Evolutionary conservation across 2,113 vertebrate species (phyloP), one percentile per base, ranked within the genome.

Genomic region (Archilochus colubris): DNA sequence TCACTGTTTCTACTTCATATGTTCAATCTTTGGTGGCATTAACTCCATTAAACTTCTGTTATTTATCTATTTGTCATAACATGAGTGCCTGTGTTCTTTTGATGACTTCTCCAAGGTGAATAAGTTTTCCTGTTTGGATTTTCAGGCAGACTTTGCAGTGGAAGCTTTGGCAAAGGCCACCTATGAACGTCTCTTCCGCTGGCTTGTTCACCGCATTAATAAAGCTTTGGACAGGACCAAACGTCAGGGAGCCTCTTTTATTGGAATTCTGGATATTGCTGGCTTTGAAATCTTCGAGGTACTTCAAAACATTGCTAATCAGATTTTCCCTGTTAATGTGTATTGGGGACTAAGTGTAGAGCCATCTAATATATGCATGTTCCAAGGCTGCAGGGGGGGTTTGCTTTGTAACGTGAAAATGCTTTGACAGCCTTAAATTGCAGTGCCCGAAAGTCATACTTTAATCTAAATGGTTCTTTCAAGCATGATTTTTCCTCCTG

Each of bases 281-380:
- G 99, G 99, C 31, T 99, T 99, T 94, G 99, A 99, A 89, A 99
- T 99, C 94, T 99, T 99, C 24, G 99, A 99, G 98, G 99, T 99
- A 96, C 48, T 44, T 38, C 57, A 38, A 12, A 25, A 14, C 9
- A 6, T 12, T 13, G 31, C 28, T 33, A 3, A 28, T 30, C 27
- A 46, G 46, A 5, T 9, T 16, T 36, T 2, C 25, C 22, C 6
- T 15, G 4, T 17, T 46, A 4, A 2, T 22, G 27, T 58, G 53
- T 0, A 0, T 3, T 40, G 38, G 9, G 66, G 83, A 8, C 50
- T 51, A 27, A 5, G 10, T 25, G 50, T 23, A 33, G 38, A 46
- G 61, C 22, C 20, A 1, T 44, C 4, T 5, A 4, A 5, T 2
- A 46, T 22, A 1, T 7, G 23, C 0, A 0, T 1, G 5, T 7